Evolutionary conservation across 2,797 vertebrate genomes (phyloP), one percentile per base, ranked within the genome.

Genomic region (Coregonus ussuriensis): DNA sequence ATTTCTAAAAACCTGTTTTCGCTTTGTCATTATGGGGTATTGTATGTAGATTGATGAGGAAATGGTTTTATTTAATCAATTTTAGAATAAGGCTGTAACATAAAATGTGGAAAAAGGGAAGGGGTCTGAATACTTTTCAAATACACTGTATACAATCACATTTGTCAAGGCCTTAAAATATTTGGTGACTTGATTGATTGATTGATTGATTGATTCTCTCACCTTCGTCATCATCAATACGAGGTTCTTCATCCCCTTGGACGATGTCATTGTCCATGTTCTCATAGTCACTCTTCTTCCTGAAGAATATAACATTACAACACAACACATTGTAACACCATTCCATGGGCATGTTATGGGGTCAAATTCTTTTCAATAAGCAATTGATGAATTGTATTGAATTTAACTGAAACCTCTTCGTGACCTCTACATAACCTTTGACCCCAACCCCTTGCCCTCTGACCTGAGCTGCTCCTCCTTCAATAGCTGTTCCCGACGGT

Each of bases 201-300:
- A 35, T 67, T 1, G 25, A 25, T 37, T 3, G 31, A 6, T 6
- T 35, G 66, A 35, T 67, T 1, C 3, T 72, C 84, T 91, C 81
- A 95, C 95, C 96, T 85, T 95, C 95, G 56, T 96, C 96, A 37
- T 96, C 93, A 0, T 93, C 92, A 51, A 86, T 18, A 16, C 89
- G 95, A 69, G 88, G 91, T 0, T 94, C 94, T n/a, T 96, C 96
- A 41, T 95, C 95, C 77, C 91, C 95, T 78, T 96, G 95, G 33
- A 93, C 94, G 0, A 95, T 90, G 73, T 96, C 96, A 29, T 96
- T 94, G 83, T 96, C 95, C 79, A 96, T 75, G 71, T 96, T 93
- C 78, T 96, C 94, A 66, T 96, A 98, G 72, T 87, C 93, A 25
- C 85, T 85, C 86, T 92, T 96, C 81, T 95, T 96, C 92, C 98